Percentiles rank a stretch among this genome's conserved stretches.
Conservation (phyloP, 1,140 invertebrate species). For the Pentalonia nigronervosa region DNA sequence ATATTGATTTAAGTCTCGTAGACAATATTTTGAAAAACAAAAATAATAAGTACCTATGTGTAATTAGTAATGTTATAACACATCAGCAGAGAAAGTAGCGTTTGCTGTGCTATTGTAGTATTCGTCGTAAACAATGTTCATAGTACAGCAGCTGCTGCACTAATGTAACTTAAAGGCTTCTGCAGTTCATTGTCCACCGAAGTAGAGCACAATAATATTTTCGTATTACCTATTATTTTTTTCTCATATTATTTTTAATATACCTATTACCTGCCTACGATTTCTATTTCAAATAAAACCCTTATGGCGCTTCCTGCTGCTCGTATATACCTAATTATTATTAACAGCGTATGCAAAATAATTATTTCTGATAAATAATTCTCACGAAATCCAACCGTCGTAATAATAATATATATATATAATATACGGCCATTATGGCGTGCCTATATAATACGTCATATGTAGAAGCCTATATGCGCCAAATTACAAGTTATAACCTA, state of each 20-base stretch:
- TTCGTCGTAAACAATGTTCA: neutral
- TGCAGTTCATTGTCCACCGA: neutral
- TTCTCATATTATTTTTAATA: neutral
- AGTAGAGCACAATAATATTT: neutral
- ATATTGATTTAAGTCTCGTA: neutral
- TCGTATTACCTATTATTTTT: neutral
- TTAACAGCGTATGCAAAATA: neutral
- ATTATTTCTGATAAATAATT: conserved; percentile 2
- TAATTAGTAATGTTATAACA: neutral
- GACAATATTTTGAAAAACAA: neutral
- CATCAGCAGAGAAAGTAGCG: neutral
- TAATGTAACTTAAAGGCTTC: neutral
- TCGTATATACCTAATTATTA: neutral
- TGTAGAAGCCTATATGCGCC: neutral
- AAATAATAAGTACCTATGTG: neutral
- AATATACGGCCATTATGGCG: no score
- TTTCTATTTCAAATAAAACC: neutral
- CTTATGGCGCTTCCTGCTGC: neutral
- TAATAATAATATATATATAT: no score
- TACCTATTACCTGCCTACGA: neutral
- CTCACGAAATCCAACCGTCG: neutral
- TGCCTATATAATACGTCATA: neutral
- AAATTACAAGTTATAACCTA: conserved; percentile 3
- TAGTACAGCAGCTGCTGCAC: neutral
- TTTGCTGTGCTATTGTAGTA: neutral